phyloP scores from a whole-genome alignment of 2,113 vertebrate species.

The Meriones unguiculatus region DNA sequence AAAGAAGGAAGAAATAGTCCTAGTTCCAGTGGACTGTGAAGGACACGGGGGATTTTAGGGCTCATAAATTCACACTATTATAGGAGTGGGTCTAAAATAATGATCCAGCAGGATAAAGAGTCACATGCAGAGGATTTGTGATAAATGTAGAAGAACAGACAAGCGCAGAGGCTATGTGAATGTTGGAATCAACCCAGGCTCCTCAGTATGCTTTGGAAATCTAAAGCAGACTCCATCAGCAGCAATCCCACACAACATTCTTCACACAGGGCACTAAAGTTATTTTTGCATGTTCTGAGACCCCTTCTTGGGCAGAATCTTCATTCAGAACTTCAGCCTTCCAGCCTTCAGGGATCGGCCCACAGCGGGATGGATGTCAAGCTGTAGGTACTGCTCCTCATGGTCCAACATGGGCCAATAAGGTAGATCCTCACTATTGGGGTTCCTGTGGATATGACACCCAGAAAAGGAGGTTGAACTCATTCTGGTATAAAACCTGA shows the following conservation, averaged over 20 bases:
- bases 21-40: background rate
- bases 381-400: conserved; percentile 71
- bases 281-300: conserved; percentile 45
- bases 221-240: background rate
- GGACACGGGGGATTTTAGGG: too few species aligned
- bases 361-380: conserved; percentile 26
- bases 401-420: conserved; percentile 62
- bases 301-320: conserved; percentile 71
- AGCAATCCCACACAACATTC: too few species aligned
- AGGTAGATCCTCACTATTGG: background rate
- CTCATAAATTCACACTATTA: background rate
- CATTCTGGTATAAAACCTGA: background rate
- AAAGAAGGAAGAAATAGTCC: background rate
- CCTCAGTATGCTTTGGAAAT: background rate
- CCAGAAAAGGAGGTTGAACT: background rate
- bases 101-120: background rate
- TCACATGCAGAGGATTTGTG: background rate
- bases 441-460: background rate
- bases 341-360: background rate
- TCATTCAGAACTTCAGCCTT: conserved; percentile 3
- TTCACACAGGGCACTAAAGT: background rate
- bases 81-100: background rate
- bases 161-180: background rate
- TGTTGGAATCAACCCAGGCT: background rate
- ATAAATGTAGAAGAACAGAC: background rate